phyloP scores from a whole-genome alignment of 2,113 vertebrate species.

The Otocyon megalotis region DNA sequence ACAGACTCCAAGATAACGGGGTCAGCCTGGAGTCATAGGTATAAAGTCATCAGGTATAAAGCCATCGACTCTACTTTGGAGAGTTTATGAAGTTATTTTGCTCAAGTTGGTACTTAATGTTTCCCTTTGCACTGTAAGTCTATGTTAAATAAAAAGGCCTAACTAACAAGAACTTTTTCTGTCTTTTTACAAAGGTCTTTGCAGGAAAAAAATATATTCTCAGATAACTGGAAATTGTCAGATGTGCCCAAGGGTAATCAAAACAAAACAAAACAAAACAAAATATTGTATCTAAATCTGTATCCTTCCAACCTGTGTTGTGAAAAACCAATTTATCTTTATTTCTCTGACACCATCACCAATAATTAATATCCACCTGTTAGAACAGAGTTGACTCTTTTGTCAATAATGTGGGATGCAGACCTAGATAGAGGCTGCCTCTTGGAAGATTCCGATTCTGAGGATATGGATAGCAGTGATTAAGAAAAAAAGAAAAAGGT shows the following conservation, averaged over 20 bases:
- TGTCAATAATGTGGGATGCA: neutral
- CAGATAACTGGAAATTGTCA: neutral
- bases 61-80: no score
- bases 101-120: neutral
- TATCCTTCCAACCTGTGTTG: neutral
- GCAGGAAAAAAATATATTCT: neutral
- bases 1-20: neutral
- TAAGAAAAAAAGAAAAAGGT: neutral
- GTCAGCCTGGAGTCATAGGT: neutral
- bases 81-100: neutral
- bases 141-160: neutral
- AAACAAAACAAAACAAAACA: neutral
- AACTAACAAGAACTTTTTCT: neutral
- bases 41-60: neutral
- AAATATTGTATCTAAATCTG: neutral
- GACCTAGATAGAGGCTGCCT: neutral
- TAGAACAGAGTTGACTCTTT: neutral
- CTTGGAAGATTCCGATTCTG: neutral
- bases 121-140: neutral
- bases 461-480: neutral
- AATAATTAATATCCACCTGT: neutral
- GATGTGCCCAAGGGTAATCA: neutral
- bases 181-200: neutral
- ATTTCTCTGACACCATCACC: neutral
- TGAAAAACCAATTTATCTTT: conserved; percentile 45